These are phyloP conservation scores for Urophycis tenuis DNA, from an alignment of 2,797 vertebrate species.

Conservation along the genomic window DNA sequence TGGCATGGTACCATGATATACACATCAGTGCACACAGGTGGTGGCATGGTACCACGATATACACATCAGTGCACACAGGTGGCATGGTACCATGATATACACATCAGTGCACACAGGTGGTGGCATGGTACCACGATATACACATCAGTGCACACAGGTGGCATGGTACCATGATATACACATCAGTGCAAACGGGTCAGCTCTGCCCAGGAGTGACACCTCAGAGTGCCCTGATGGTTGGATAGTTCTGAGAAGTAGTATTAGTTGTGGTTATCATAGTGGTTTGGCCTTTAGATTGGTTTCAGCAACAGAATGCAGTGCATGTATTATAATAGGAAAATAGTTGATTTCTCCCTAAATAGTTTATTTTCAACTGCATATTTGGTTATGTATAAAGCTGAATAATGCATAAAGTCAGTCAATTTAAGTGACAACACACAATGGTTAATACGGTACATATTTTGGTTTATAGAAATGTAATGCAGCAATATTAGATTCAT, in stretches of 20 bases:
- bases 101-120: slow-evolving; percentile 42
- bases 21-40: slow-evolving; percentile 43
- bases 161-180: slow-evolving; percentile 27
- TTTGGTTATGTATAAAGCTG: slow-evolving; percentile 50
- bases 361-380: slow-evolving; percentile 51
- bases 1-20: slow-evolving; percentile 23
- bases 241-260: slow-evolving; percentile 24
- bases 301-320: slow-evolving; percentile 54
- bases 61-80: slow-evolving; percentile 45
- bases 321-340: slow-evolving; percentile 58
- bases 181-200: slow-evolving; percentile 43
- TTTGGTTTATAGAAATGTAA: slow-evolving; percentile 23
- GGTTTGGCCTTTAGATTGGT: slow-evolving; percentile 55
- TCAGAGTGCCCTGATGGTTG: slow-evolving; percentile 25
- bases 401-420: slow-evolving; percentile 49
- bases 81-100: slow-evolving; percentile 24
- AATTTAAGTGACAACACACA: slow-evolving; percentile 34
- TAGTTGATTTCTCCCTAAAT: slow-evolving; percentile 52
- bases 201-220: slow-evolving; percentile 28
- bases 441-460: slow-evolving; percentile 17
- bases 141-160: background rate
- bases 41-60: slow-evolving; percentile 19
- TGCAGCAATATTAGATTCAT: slow-evolving; percentile 26
- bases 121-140: slow-evolving; percentile 23
- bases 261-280: slow-evolving; percentile 34